A percentile compares a stretch with the other conserved stretches of the same genome.
Conservation (phyloP, 2,113 vertebrate species). For the Fregata magnificens region DNA sequence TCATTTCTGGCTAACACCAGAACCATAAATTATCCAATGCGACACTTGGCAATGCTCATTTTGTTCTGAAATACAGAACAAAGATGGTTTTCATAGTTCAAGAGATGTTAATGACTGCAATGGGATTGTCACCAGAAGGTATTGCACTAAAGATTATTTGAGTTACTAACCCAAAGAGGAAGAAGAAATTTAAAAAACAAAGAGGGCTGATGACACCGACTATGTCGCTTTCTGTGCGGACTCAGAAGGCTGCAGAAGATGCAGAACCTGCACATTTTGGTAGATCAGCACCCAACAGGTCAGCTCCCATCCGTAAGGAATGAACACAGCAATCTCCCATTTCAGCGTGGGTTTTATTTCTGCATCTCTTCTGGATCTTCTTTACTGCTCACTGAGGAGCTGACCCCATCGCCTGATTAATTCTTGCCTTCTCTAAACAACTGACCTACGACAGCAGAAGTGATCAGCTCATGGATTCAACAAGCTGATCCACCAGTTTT, state of each 20-base stretch:
- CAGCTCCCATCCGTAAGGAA: fast-evolving
- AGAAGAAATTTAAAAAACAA: not conserved
- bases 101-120: not conserved
- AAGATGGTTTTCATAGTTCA: not conserved
- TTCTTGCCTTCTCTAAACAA: not conserved
- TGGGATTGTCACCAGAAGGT: not conserved
- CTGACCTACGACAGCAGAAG: not conserved
- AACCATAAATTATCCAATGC: not conserved
- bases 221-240: fast-evolving
- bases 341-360: not conserved
- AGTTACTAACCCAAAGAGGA: not conserved
- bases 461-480: fast-evolving
- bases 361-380: not conserved
- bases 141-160: not conserved
- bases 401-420: fast-evolving
- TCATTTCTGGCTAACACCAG: not conserved
- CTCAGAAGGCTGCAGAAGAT: not conserved
- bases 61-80: not conserved
- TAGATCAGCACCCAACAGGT: not conserved
- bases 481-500: not conserved
- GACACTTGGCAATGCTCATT: not conserved
- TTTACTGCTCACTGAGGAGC: not conserved
- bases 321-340: not conserved
- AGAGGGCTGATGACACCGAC: not conserved
- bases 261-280: not conserved